Conservation (phyloP, 2,888 invertebrate species). For the Epirrhoe tristata region DNA sequence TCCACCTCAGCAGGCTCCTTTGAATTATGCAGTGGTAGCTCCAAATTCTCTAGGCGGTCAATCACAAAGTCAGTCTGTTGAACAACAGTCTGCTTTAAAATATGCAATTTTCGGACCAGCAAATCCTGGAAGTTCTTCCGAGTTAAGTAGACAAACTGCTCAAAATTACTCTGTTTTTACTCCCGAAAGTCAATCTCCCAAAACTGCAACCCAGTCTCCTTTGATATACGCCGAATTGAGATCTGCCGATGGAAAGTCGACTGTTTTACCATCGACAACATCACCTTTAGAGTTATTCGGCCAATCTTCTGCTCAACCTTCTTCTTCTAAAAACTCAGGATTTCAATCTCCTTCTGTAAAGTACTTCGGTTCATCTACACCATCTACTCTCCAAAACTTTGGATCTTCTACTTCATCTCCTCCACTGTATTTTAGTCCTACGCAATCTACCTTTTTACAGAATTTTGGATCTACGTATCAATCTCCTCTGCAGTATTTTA, state of each 20-base stretch:
- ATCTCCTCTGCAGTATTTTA: background rate
- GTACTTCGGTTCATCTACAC: background rate
- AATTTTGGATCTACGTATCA: background rate
- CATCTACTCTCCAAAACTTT: background rate
- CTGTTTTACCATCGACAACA: constrained; percentile 17
- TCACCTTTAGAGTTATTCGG: constrained; percentile 11
- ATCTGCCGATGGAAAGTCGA: constrained; percentile 10
- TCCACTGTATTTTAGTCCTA: background rate
- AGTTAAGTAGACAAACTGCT: constrained; percentile 13
- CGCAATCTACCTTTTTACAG: background rate
- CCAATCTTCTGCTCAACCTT: background rate
- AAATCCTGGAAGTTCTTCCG: constrained; percentile 12
- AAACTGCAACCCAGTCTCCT: constrained; percentile 15
- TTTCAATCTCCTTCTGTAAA: background rate
- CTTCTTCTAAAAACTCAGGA: constrained; percentile 1
- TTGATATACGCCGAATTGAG: background rate
- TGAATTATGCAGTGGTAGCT: constrained; percentile 8
- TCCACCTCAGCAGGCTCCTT: constrained; percentile 13
- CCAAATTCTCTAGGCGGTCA: constrained; percentile 15
- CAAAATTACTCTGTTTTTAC: constrained; percentile 3
- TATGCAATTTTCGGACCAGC: constrained; percentile 10
- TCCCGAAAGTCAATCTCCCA: constrained; percentile 18
- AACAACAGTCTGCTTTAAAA: constrained; percentile 18
- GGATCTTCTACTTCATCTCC: background rate
- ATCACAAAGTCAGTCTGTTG: constrained; percentile 8